Conservation (phyloP, 1,140 invertebrate genomes). For the Gryllus bimaculatus region DNA sequence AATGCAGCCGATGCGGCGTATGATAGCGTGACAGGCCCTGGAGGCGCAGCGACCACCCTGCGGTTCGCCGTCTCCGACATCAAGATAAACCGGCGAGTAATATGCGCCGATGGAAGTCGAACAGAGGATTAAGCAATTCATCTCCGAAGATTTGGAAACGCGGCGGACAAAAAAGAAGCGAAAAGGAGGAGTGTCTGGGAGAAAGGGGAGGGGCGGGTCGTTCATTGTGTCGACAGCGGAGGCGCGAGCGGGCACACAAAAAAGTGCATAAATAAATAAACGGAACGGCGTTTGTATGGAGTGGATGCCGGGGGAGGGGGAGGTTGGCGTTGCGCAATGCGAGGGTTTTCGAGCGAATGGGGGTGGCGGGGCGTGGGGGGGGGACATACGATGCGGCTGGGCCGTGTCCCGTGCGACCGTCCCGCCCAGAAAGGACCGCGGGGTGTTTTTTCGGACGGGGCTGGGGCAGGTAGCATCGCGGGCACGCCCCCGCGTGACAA, state of each 20-base stretch:
- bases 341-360: no score
- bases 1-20: background rate
- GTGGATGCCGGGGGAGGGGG: no score
- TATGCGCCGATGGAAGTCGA: background rate
- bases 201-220: background rate
- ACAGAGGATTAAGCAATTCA: conserved; percentile 1
- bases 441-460: no score
- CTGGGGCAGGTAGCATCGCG: no score
- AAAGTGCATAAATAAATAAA: background rate
- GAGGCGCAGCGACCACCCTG: background rate
- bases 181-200: background rate
- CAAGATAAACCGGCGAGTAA: background rate
- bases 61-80: no score
- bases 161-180: background rate
- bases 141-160: background rate
- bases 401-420: no score
- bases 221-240: background rate
- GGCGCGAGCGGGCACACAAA: background rate
- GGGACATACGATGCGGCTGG: no score
- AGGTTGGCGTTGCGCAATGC: no score
- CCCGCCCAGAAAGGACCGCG: no score
- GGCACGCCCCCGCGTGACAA: no score
- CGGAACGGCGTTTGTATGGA: no score
- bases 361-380: no score
- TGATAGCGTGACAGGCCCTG: background rate